Evolutionary conservation across 1,140 invertebrate genomes (phyloP).

Genomic region (Pseudomyrmex dendroicus): DNA sequence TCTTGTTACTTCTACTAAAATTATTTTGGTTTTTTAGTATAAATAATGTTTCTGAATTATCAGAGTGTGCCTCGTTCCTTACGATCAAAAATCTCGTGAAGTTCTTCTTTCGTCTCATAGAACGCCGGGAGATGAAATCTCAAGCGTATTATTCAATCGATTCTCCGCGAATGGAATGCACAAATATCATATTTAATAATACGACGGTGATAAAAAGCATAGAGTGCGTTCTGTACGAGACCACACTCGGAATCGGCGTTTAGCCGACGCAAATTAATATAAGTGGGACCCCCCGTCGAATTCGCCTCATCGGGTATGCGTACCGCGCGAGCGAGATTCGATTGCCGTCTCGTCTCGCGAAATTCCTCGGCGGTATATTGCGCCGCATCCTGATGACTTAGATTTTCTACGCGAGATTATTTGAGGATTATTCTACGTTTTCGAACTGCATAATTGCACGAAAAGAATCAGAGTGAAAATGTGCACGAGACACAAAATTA

Average conservation of each 20-base stretch:
- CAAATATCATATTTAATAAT: constrained; percentile 84
- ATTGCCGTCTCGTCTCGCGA: constrained; percentile 69
- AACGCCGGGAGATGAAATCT: constrained; percentile 79
- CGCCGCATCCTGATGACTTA: constrained; percentile 67
- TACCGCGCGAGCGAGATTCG: constrained; percentile 72
- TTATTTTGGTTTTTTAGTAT: neutral
- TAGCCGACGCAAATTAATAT: constrained; percentile 79
- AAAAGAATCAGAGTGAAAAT: neutral
- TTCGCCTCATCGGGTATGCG: constrained; percentile 73
- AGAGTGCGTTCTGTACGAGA: constrained; percentile 67
- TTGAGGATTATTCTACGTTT: constrained; percentile 29
- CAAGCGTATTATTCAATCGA: constrained; percentile 82
- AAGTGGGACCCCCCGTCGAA: constrained; percentile 59
- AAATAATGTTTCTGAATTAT: constrained; percentile 14
- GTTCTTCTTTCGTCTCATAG: constrained; percentile 67
- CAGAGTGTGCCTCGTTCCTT: neutral
- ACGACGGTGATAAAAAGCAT: constrained; percentile 75
- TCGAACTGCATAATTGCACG: neutral
- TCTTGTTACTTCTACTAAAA: too few species aligned
- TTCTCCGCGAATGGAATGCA: constrained; percentile 79
- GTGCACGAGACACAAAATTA: neutral
- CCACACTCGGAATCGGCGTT: constrained; percentile 76
- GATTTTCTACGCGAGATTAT: constrained; percentile 49
- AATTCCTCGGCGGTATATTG: constrained; percentile 62
- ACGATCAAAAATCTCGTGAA: constrained; percentile 77